Base-by-base conservation (phyloP, 2,113 vertebrate genomes). In the Ammodytes marinus region DNA sequence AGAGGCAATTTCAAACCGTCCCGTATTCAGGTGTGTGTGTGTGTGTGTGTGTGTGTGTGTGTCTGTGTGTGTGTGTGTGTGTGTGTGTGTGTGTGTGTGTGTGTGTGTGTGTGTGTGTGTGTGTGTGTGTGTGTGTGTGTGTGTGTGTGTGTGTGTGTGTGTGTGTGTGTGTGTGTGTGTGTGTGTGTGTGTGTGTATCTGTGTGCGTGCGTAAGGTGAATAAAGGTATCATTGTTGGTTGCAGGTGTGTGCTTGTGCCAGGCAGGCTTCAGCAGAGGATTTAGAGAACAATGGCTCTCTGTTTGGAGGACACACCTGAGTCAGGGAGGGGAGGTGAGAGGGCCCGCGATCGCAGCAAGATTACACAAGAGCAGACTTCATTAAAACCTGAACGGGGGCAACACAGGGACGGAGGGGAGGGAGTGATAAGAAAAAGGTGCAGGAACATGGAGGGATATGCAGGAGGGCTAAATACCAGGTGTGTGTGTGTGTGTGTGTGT, bases 211-310 rank as follows among this genome's bases (percentile, higher is more conserved):
- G 86, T 74, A 35, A 61, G 83, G 80, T 27, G 74, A 86, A 94
- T 90, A 93, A 93, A 90, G 91, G 76, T 82, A 80, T 87, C 91
- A 90, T 93, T 94, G 93, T 94, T 92, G 78, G 69, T 46, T 91
- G 89, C 93, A 94, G 93, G 93, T 93, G 92, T 90, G 89, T 89
- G 90, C 91, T 91, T 89, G 91, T 91, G 90, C 93, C 89, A 88
- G 90, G 78, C 88, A 84, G 88, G 74, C 88, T 89, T 89, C 89
- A 83, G 87, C 74, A 37, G 74, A 89, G 86, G 85, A 89, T 90
- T 82, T 27, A 0, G 55, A 83, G 90, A 93, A 94, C 93, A 94
- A 94, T 94, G 84, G 86, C 35, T 61, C 91, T 90, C 88, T 94
- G 92, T 94, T 27, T 88, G 47, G 74, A 82, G 82, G 69, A 91